phyloP scores from a whole-genome alignment of 1,140 invertebrate species.

The Brachionus asplanchnoidis region DNA sequence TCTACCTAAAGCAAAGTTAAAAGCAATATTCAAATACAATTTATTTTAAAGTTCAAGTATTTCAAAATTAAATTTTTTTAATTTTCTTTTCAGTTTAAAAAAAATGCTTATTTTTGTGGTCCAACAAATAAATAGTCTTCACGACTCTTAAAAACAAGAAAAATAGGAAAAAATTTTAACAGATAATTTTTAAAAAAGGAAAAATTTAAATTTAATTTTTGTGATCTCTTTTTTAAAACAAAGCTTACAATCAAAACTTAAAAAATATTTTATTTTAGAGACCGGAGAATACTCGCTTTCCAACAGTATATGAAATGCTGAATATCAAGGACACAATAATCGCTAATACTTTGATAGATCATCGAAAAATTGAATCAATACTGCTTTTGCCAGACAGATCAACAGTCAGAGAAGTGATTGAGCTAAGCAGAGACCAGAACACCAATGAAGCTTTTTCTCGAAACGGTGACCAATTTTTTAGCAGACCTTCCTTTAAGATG shows the following conservation, averaged over 20 bases:
- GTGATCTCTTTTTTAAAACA: too few species aligned
- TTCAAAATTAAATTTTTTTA: too few species aligned
- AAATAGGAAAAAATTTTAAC: too few species aligned
- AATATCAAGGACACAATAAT: slow-evolving; percentile 70
- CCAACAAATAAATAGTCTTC: too few species aligned
- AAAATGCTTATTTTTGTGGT: too few species aligned
- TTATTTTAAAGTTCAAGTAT: too few species aligned
- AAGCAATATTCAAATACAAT: too few species aligned
- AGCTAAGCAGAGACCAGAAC: slow-evolving; percentile 47
- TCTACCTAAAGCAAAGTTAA: too few species aligned
- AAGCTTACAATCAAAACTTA: not conserved
- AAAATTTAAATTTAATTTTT: too few species aligned
- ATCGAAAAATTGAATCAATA: slow-evolving; percentile 56
- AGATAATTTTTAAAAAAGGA: too few species aligned
- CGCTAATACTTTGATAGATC: slow-evolving; percentile 78
- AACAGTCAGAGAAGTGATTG: slow-evolving; percentile 52
- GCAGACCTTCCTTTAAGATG: slow-evolving; percentile 51
- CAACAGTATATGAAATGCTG: slow-evolving; percentile 67
- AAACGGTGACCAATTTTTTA: slow-evolving; percentile 52
- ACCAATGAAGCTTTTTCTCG: slow-evolving; percentile 51
- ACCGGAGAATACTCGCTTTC: slow-evolving; percentile 50
- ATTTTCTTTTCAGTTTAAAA: too few species aligned
- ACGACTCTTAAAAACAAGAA: too few species aligned
- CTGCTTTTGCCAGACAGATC: slow-evolving; percentile 50
- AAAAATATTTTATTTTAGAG: not conserved